Percentiles rank a stretch among this genome's conserved stretches.
Evolutionary conservation across 2,113 vertebrate species (phyloP).

Genomic region (Poeciliopsis prolifica): DNA sequence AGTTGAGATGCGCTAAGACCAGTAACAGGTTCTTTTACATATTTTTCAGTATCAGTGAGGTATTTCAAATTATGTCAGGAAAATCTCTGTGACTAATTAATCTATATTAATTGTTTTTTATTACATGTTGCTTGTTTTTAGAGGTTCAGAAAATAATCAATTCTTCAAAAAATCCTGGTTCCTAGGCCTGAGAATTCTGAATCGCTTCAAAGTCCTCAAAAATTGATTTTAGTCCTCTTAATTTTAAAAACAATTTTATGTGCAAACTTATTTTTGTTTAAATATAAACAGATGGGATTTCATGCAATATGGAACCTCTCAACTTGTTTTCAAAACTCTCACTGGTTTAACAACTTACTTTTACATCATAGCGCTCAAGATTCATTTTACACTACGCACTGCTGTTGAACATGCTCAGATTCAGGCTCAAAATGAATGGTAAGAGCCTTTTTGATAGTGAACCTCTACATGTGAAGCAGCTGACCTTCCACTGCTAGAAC

Average conservation of each 20-base stretch:
- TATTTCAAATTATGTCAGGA: not conserved
- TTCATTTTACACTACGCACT: not conserved
- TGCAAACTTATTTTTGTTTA: too few species aligned
- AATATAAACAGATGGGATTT: too few species aligned
- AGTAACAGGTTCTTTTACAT: not conserved
- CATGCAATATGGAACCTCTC: too few species aligned
- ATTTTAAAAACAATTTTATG: too few species aligned
- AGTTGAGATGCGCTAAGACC: too few species aligned
- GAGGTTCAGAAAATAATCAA: too few species aligned
- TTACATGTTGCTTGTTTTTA: not conserved
- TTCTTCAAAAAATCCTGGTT: too few species aligned
- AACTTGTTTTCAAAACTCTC: not conserved
- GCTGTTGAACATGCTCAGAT: not conserved
- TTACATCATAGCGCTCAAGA: not conserved
- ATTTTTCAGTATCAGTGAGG: not conserved
- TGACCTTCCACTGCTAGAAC: not conserved
- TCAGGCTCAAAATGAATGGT: not conserved
- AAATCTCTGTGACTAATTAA: not conserved
- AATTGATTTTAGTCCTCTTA: too few species aligned
- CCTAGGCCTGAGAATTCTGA: too few species aligned
- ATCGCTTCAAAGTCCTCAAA: too few species aligned
- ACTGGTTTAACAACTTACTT: not conserved
- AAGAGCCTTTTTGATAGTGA: not conserved
- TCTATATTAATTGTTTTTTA: not conserved
- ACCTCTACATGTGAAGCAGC: not conserved